These are phyloP conservation scores for Muntiacus muntjak DNA, from an alignment of 2,113 vertebrate species.

Conservation along the genomic window DNA sequence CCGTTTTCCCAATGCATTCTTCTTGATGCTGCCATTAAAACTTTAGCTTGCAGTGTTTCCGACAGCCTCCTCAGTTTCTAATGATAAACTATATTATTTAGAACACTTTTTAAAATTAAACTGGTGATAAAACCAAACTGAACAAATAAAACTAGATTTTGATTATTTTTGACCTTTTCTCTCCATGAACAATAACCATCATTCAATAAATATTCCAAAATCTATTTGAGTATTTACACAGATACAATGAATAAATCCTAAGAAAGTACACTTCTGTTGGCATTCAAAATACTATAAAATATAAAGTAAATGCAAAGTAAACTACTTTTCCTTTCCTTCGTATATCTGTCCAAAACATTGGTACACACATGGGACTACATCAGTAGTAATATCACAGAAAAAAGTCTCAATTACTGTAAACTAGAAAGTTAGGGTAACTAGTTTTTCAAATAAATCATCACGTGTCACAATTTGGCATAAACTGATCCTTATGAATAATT, in stretches of 20 bases:
- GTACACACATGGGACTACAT: background rate
- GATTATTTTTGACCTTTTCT: background rate
- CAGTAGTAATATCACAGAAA: background rate
- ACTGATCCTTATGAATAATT: conserved; percentile 51
- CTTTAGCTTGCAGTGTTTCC: background rate
- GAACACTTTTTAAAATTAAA: background rate
- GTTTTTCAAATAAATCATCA: conserved; percentile 34
- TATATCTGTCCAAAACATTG: background rate
- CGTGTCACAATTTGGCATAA: background rate
- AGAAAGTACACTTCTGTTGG: background rate
- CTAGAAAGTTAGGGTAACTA: conserved; percentile 32
- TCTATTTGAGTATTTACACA: background rate
- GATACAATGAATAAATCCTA: background rate
- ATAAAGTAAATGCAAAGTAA: background rate
- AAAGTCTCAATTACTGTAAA: background rate
- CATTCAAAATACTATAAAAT: background rate
- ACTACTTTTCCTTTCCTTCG: background rate
- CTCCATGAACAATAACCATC: background rate
- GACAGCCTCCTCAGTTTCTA: background rate
- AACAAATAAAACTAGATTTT: background rate
- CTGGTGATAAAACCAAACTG: background rate
- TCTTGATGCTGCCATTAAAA: background rate
- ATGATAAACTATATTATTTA: background rate
- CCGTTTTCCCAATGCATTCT: background rate
- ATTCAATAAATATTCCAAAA: background rate